These are phyloP conservation scores for Lycocorax pyrrhopterus DNA, from an alignment of 2,113 vertebrate species.

Conservation along the genomic window DNA sequence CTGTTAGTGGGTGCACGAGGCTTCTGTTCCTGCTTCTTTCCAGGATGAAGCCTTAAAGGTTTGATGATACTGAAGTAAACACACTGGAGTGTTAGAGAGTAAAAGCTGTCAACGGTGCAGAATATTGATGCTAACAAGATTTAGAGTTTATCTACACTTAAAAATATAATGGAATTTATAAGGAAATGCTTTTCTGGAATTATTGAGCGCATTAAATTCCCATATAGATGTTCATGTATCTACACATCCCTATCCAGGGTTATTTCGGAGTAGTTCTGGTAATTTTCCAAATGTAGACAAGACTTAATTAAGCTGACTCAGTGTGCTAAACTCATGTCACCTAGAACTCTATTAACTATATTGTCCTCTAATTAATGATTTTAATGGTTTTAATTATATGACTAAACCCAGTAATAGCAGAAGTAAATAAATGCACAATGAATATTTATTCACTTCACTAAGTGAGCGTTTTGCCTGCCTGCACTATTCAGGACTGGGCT, in stretches of 20 bases:
- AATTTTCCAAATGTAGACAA: background rate
- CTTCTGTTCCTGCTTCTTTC: background rate
- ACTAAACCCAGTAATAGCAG: constrained; percentile 9
- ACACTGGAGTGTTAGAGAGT: background rate
- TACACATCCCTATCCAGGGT: background rate
- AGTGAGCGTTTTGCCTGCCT: background rate
- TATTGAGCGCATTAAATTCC: background rate
- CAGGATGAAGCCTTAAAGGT: background rate
- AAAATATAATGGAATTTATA: background rate
- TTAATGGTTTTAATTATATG: constrained; percentile 2
- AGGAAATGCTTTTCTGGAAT: background rate
- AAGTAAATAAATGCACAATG: constrained; percentile 17
- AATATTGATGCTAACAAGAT: background rate
- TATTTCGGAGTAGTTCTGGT: background rate
- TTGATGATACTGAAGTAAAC: background rate
- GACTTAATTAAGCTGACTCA: constrained; percentile 5
- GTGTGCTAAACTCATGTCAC: background rate
- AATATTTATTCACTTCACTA: background rate
- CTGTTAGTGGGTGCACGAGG: background rate
- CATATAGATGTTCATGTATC: background rate
- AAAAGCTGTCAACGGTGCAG: background rate
- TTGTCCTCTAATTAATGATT: constrained; percentile 31
- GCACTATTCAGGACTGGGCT: background rate
- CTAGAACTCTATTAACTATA: background rate
- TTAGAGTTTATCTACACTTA: background rate